Base-by-base conservation (phyloP, 2,113 vertebrate species). In the Taurulus bubalis region DNA sequence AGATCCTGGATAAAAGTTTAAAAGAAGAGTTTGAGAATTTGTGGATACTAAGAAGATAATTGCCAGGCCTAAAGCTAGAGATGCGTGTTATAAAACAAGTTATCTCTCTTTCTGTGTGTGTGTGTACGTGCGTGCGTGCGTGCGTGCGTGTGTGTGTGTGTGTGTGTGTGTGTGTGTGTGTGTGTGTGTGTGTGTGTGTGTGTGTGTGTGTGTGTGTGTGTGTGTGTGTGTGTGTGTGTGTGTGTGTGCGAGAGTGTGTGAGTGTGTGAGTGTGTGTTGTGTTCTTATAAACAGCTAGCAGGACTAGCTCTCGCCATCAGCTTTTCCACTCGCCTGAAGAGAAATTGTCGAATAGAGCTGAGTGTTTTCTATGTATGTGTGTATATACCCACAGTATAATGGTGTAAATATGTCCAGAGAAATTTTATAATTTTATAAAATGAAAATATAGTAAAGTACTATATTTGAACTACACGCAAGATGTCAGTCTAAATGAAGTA, bases 361-460 rank as follows among this genome's bases (percentile, higher is more conserved):
- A 60, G 68, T 80, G 56, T 30, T 30, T 59, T 59, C 14, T 55
- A 53, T 65, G 82, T 80, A 74, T 86, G 79, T 63, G 80, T 80
- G 71, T 86, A 85, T 71, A 94, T 88, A 90, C 34, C 26, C 55
- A 67, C 85, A 75, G 55, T 88, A 87, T 86, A 86, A 86, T 88
- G 90, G 82, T 93, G 93, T 94, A 93, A 40, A 93, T 90, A 89
- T 89, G 64, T 88, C 26, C 73, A 90, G 81, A 93, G 89, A 73
- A 65, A 79, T 91, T 93, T 94, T 94, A 89, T 94, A 94, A 89
- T 93, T 94, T 94, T 94, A 87, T 92, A 93, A 94, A 92, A 90
- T 91, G 63, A 77, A 89, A 90, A 82, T 88, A 87, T 82, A 70
- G 77, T 89, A 71, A 87, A 87, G 89, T 42, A 59, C 82, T 93